A percentile compares a stretch with the other conserved stretches of the same genome.
Evolutionary conservation across 2,113 vertebrate genomes (phyloP).

Genomic region (Calidris pugnax): DNA sequence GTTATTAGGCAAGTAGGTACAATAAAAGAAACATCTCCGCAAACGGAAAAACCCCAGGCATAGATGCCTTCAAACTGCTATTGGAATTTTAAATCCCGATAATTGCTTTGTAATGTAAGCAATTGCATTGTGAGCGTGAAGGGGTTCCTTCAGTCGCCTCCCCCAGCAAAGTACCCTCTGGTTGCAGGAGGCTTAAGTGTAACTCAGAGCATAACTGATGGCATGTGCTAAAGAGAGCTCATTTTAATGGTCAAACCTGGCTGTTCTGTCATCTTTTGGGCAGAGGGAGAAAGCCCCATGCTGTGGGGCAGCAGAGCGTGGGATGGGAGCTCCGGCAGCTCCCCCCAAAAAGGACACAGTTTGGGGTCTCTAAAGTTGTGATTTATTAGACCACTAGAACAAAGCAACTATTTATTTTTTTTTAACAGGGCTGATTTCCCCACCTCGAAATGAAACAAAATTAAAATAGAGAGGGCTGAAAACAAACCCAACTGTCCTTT

Average conservation of each 20-base stretch:
- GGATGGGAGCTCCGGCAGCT: neutral
- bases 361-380: fast-evolving
- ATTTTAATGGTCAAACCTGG: neutral
- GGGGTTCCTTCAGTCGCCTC: neutral
- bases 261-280: neutral
- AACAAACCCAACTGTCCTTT: neutral
- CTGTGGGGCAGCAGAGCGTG: fast-evolving
- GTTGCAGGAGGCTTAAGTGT: neutral
- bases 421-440: neutral
- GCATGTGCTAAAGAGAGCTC: neutral
- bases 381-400: neutral
- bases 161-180: neutral
- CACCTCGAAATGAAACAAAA: neutral
- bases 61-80: neutral
- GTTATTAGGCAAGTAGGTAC: slow-evolving; percentile 16
- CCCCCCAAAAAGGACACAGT: fast-evolving
- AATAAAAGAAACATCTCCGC: slow-evolving; percentile 35
- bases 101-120: slow-evolving; percentile 52
- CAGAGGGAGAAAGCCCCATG: neutral
- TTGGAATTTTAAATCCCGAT: slow-evolving; percentile 36
- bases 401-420: neutral
- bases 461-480: neutral
- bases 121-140: slow-evolving; percentile 3
- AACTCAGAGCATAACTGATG: neutral
- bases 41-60: neutral